phyloP scores from a whole-genome alignment of 2,888 invertebrate genomes.

The Cerceris rybyensis region DNA sequence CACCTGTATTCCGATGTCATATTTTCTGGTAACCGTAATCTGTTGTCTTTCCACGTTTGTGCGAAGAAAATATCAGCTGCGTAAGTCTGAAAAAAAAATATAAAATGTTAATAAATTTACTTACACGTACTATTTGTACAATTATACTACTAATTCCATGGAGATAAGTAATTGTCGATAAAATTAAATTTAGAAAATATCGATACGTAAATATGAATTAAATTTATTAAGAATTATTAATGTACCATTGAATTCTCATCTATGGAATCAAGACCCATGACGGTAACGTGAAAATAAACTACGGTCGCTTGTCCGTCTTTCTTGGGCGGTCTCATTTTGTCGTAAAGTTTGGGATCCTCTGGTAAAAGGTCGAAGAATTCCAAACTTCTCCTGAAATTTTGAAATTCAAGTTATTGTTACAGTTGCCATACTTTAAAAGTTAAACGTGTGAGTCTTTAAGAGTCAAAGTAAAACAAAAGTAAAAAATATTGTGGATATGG shows the following conservation, averaged over 20 bases:
- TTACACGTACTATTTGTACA: too few species aligned
- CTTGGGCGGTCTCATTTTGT: conserved; percentile 96
- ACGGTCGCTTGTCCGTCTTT: conserved; percentile 93
- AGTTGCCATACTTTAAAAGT: not conserved
- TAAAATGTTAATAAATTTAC: too few species aligned
- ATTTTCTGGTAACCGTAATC: conserved; percentile 92
- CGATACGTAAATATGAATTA: not conserved
- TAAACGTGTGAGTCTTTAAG: too few species aligned
- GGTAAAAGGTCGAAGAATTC: conserved; percentile 93
- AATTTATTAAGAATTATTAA: not conserved
- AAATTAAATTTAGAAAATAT: not conserved
- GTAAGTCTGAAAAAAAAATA: conserved; percentile 86
- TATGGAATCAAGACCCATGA: conserved; percentile 97
- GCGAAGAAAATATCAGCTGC: conserved; percentile 96
- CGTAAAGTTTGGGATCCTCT: conserved; percentile 92
- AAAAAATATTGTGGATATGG: too few species aligned
- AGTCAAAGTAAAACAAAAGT: too few species aligned
- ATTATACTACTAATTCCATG: too few species aligned
- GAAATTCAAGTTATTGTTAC: conserved; percentile 55
- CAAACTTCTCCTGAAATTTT: conserved; percentile 85
- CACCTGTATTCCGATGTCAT: conserved; percentile 95
- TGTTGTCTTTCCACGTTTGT: conserved; percentile 96
- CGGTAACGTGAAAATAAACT: conserved; percentile 95
- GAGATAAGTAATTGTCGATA: not conserved
- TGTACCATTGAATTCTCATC: conserved; percentile 97